Percentiles rank a stretch among this genome's conserved stretches.
These are phyloP conservation scores for Agrypnia vestita DNA, from an alignment of 1,140 invertebrate species.

Conservation along the genomic window DNA sequence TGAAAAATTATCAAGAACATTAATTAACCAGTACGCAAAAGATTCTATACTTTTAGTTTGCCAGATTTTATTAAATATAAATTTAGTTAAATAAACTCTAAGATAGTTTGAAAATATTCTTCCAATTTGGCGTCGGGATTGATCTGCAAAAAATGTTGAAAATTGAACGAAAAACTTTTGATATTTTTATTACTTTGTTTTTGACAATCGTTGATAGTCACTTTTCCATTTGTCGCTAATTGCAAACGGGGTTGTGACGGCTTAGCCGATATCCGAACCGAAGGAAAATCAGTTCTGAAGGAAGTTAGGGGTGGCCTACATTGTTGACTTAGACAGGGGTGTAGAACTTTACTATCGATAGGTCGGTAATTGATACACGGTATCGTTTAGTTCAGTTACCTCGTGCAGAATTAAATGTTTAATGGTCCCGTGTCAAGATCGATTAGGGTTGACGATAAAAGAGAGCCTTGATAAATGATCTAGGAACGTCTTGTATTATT, in stretches of 20 bases:
- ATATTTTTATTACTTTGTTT: neutral
- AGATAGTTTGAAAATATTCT: no score
- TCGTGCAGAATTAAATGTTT: constrained; percentile 36
- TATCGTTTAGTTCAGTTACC: constrained; percentile 29
- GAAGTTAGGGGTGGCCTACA: constrained; percentile 25
- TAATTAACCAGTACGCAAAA: no score
- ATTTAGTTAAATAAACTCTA: no score
- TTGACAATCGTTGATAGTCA: constrained; percentile 8
- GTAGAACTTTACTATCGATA: constrained; percentile 36
- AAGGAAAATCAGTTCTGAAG: constrained; percentile 29
- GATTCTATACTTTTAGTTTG: no score
- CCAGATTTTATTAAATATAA: no score
- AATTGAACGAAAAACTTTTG: no score
- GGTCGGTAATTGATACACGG: constrained; percentile 42
- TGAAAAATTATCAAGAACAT: no score
- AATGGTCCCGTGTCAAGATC: constrained; percentile 32
- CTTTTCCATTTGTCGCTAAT: constrained; percentile 48
- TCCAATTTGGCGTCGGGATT: no score
- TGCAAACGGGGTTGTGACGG: constrained; percentile 48
- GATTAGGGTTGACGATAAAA: constrained; percentile 34
- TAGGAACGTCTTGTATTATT: constrained; percentile 1
- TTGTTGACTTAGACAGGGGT: constrained; percentile 35
- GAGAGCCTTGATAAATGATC: constrained; percentile 14
- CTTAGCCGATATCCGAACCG: constrained; percentile 55
- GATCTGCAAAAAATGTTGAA: no score